Evolutionary conservation across 2,797 vertebrate genomes (phyloP), one percentile per base, ranked within the genome.

Genomic region (Australoheros facetus): DNA sequence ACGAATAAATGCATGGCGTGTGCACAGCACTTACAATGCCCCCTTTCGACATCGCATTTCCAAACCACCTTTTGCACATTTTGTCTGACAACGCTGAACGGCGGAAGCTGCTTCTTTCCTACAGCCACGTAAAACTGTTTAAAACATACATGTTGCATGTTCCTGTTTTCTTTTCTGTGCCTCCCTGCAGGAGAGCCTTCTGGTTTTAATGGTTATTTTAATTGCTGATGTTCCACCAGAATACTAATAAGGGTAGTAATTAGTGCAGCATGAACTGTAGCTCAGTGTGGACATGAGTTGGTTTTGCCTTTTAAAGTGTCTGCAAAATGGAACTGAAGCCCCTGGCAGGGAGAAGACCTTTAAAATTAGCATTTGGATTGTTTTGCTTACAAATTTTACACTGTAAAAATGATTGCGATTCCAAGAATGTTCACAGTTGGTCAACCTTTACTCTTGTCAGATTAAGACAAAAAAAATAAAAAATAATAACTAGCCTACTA

Each of bases 221-320:
- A 94, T 91, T 83, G 81, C 78, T 82, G 77, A 82, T 83, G 79
- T 87, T 86, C 80, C 85, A 83, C 81, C 75, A 74, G 91, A 91
- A 93, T 94, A 90, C 91, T 91, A 93, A 94, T 94, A 89, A 88
- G 82, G 78, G 56, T 30, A 60, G 81, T 89, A 88, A 93, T 92
- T 91, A 93, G 84, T 75, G 80, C 73, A 82, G 82, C 74, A 82
- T 82, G 84, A 87, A 84, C 89, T 85, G 82, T 39, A 87, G 83
- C 71, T 91, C 75, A 76, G 75, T 48, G 56, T 80, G 79, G 84
- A 87, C 80, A 66, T 57, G 75, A 82, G 75, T 74, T 78, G 34
- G 17, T 85, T 78, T 78, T 82, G 55, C 39, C 26, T 85, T 89
- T 86, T 82, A 78, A 81, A 87, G 57, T 79, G 86, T 42, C 74